A percentile compares a stretch with the other conserved stretches of the same genome.
Conservation (phyloP, 2,888 invertebrate genomes). For the Thymelicus lineola region DNA sequence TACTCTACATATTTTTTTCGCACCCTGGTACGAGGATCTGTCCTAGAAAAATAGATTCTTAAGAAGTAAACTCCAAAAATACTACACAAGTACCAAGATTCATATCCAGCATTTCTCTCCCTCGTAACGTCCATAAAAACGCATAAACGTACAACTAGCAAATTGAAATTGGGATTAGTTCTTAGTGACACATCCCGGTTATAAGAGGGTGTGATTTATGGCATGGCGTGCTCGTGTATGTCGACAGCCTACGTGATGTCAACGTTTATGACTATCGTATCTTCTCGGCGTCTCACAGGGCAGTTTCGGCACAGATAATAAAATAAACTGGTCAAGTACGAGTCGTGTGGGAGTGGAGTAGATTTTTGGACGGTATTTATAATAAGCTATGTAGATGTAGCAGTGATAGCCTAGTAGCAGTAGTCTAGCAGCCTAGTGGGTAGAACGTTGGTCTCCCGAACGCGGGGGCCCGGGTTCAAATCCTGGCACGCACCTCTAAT, state of each 20-base stretch:
- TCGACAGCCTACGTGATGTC: slow-evolving; percentile 43
- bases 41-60: no score
- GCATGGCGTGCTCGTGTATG: slow-evolving; percentile 27
- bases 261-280: slow-evolving; percentile 43
- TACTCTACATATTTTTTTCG: no score
- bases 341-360: neutral
- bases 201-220: slow-evolving; percentile 44
- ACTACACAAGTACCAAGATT: neutral
- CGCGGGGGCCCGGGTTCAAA: no score
- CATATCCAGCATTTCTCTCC: neutral
- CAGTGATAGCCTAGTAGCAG: no score
- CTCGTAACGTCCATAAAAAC: neutral
- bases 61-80: no score
- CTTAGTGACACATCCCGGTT: slow-evolving; percentile 22
- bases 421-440: no score
- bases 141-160: slow-evolving; percentile 27
- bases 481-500: no score
- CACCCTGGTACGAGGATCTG: no score
- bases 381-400: no score
- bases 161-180: slow-evolving; percentile 42
- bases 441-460: no score
- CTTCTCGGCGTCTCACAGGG: slow-evolving; percentile 8
- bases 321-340: neutral
- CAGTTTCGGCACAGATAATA: slow-evolving; percentile 13
- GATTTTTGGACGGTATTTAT: no score